Percentiles rank a stretch among this genome's conserved stretches.
phyloP scores from a whole-genome alignment of 2,888 invertebrate species.

The Patella caerulea region DNA sequence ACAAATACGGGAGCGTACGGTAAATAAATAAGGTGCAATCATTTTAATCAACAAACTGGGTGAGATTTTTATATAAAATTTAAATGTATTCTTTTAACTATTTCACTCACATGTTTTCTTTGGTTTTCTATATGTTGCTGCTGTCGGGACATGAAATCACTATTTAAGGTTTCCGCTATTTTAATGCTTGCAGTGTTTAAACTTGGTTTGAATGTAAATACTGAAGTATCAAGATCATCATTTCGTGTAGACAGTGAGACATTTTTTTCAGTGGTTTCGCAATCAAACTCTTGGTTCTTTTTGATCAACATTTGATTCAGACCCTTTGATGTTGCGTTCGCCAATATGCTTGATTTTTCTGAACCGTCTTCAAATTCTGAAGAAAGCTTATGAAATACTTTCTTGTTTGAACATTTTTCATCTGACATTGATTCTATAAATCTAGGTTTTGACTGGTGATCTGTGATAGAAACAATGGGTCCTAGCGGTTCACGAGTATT shows the following conservation, averaged over 20 bases:
- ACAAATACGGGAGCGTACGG: no score
- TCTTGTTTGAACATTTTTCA: conserved; percentile 10
- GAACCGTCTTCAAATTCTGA: not conserved
- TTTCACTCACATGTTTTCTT: conserved; percentile 58
- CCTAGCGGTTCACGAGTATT: conserved; percentile 46
- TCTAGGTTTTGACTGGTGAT: conserved; percentile 13
- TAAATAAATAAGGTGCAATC: no score
- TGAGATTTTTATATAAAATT: no score
- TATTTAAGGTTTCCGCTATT: conserved; percentile 59
- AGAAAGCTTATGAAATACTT: not conserved
- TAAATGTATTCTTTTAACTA: no score
- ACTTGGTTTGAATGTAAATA: conserved; percentile 63
- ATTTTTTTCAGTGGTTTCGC: conserved; percentile 8
- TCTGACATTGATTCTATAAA: conserved; percentile 10
- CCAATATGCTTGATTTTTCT: not conserved
- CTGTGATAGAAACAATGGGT: conserved; percentile 39
- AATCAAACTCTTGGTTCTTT: not conserved
- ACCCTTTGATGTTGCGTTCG: not conserved
- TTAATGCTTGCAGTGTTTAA: conserved; percentile 57
- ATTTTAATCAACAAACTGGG: no score
- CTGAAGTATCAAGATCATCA: conserved; percentile 52
- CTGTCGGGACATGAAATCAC: conserved; percentile 64
- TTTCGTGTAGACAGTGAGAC: conserved; percentile 24
- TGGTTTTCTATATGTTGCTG: conserved; percentile 60
- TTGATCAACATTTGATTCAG: not conserved